Conservation (phyloP, 92 coral and sea anemone species). For the Porites divaricata region DNA sequence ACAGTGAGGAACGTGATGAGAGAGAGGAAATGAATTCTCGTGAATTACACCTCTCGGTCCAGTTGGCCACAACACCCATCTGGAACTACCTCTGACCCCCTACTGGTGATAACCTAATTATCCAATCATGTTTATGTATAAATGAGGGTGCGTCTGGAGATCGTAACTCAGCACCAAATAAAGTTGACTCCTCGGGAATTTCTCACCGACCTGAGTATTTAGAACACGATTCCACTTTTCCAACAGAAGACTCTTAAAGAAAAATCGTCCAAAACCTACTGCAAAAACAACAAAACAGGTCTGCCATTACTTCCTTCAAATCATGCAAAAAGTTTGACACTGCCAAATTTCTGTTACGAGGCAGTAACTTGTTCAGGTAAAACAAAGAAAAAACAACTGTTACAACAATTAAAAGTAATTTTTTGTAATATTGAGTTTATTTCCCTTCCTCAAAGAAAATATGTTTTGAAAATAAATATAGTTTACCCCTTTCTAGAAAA, state of each 20-base stretch:
- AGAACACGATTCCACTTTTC: too few species aligned
- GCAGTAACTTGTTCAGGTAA: background rate
- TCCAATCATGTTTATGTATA: background rate
- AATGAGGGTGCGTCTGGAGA: background rate
- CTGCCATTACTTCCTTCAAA: too few species aligned
- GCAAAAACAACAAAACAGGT: too few species aligned
- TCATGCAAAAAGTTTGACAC: too few species aligned
- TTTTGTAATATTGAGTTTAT: conserved; percentile 10
- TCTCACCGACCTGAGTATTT: too few species aligned
- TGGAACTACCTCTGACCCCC: conserved; percentile 72
- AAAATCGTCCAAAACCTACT: too few species aligned
- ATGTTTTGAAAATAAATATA: background rate
- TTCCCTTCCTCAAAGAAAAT: background rate
- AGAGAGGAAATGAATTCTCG: conserved; percentile 73
- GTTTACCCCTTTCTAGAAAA: conserved; percentile 4
- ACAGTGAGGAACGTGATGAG: conserved; percentile 98
- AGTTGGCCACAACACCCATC: conserved; percentile 71
- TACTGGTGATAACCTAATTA: conserved; percentile 55
- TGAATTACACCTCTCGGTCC: conserved; percentile 91
- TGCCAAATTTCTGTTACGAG: background rate
- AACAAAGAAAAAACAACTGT: background rate
- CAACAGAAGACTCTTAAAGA: too few species aligned
- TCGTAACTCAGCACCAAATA: too few species aligned
- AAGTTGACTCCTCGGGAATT: too few species aligned
- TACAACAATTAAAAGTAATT: background rate